These are phyloP conservation scores for Butorides virescens DNA, from an alignment of 2,113 vertebrate species.

Conservation along the genomic window DNA sequence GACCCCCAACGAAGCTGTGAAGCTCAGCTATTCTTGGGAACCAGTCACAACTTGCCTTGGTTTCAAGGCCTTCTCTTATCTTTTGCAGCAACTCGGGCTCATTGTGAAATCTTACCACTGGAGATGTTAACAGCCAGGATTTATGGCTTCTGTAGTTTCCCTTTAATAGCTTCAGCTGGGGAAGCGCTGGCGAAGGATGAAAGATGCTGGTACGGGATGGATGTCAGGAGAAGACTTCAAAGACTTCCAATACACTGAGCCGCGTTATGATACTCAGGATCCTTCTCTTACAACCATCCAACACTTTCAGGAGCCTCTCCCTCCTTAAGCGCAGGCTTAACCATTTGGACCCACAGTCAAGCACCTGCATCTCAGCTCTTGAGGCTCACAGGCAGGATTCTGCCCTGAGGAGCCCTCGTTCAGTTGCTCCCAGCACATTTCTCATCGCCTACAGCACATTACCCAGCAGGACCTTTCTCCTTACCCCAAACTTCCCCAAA, in stretches of 20 bases:
- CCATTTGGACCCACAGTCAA: not conserved
- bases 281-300: slow-evolving; percentile 68
- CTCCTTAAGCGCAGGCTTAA: not conserved
- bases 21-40: slow-evolving; percentile 36
- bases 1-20: slow-evolving; percentile 49
- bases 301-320: slow-evolving; percentile 27
- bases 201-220: slow-evolving; percentile 67
- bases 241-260: slow-evolving; percentile 55
- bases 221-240: slow-evolving; percentile 76
- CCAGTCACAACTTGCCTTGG: slow-evolving; percentile 9
- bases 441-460: not conserved
- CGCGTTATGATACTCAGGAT: slow-evolving; percentile 22
- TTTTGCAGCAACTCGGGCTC: not conserved
- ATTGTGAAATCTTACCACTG: slow-evolving; percentile 48
- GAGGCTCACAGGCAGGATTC: not conserved
- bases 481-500: not conserved
- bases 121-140: slow-evolving; percentile 50
- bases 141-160: slow-evolving; percentile 62
- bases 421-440: not conserved
- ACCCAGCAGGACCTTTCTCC: not conserved
- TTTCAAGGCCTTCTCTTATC: slow-evolving; percentile 43
- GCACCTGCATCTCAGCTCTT: not conserved
- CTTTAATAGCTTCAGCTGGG: slow-evolving; percentile 71
- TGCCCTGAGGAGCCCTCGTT: not conserved
- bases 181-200: slow-evolving; percentile 75